Conservation (phyloP, 1,140 invertebrate species). For the Vanessa atalanta region DNA sequence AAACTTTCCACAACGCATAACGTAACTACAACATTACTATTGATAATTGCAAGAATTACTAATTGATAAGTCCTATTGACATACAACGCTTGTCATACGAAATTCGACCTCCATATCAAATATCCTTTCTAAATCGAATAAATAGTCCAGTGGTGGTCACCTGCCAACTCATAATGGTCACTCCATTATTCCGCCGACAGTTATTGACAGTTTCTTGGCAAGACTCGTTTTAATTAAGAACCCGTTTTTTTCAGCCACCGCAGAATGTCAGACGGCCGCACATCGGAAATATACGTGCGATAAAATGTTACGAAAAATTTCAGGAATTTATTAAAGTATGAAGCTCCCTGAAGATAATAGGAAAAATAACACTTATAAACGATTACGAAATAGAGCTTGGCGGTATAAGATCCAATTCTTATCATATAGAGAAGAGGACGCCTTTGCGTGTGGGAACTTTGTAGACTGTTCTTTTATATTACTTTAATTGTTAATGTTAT, state of each 20-base stretch:
- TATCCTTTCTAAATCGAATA: background rate
- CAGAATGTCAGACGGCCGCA: conserved; percentile 13
- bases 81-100: background rate
- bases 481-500: too few species aligned
- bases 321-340: background rate
- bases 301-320: background rate
- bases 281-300: background rate
- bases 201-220: conserved; percentile 59
- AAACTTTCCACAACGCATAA: too few species aligned
- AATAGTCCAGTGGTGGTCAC: conserved; percentile 25
- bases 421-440: too few species aligned
- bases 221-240: conserved; percentile 50
- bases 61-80: too few species aligned
- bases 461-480: too few species aligned
- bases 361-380: too few species aligned
- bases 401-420: too few species aligned
- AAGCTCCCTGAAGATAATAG: too few species aligned
- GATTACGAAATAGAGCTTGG: too few species aligned
- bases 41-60: too few species aligned
- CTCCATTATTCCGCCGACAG: conserved; percentile 33
- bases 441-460: too few species aligned
- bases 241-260: conserved; percentile 42
- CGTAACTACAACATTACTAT: too few species aligned
- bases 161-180: conserved; percentile 47
- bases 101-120: background rate